Evolutionary conservation across 2,113 vertebrate genomes (phyloP).

Genomic region (Lamprotornis superbus): DNA sequence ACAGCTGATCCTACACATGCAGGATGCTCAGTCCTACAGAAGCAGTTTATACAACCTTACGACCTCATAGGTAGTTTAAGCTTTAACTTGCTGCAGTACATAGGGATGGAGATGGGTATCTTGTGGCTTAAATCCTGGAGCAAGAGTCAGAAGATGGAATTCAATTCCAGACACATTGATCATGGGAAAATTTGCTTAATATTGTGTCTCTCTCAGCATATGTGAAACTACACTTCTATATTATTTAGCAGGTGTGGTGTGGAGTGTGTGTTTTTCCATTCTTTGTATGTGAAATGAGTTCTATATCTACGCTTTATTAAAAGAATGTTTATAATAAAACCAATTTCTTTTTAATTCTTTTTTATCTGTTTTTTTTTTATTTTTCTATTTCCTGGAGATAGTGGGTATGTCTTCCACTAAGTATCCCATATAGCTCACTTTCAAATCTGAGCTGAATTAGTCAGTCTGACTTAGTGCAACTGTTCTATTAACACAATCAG

Average conservation of each 20-base stretch:
- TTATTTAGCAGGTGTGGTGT: background rate
- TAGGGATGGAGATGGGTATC: background rate
- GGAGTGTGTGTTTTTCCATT: background rate
- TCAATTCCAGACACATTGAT: background rate
- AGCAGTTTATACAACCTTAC: background rate
- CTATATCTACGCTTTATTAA: background rate
- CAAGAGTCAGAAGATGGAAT: background rate
- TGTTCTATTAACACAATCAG: background rate
- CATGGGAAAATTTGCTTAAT: background rate
- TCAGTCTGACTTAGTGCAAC: background rate
- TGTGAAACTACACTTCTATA: background rate
- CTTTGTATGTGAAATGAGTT: background rate
- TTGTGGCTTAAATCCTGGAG: background rate
- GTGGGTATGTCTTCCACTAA: background rate
- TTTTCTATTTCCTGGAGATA: rapidly evolving
- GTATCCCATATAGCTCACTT: background rate
- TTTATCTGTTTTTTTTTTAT: too few relatives aligned
- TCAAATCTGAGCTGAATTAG: background rate
- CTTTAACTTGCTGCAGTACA: background rate
- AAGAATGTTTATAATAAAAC: background rate
- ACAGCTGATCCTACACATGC: background rate
- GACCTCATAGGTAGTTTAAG: background rate
- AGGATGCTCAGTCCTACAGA: background rate
- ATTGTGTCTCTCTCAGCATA: background rate
- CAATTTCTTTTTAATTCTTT: background rate